phyloP scores from a whole-genome alignment of 2,797 vertebrate species.

The Alca torda region DNA sequence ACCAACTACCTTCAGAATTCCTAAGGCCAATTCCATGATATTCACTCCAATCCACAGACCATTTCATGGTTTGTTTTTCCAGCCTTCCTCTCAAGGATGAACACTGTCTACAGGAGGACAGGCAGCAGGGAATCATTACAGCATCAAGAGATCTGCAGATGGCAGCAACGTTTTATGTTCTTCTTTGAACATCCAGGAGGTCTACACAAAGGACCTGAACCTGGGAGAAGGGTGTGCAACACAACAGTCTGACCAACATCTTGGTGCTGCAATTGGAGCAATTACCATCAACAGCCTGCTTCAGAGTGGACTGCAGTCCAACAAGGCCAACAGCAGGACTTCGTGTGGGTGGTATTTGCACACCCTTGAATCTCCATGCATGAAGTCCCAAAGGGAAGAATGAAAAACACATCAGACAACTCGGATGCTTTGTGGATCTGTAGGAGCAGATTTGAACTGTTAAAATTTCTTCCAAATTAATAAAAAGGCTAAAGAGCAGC shows the following conservation, averaged over 20 bases:
- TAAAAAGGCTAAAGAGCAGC: not conserved
- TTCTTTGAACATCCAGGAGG: not conserved
- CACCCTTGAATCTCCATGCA: not conserved
- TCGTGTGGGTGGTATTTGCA: not conserved
- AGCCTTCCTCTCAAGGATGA: not conserved
- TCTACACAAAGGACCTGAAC: not conserved
- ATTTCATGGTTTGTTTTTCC: not conserved
- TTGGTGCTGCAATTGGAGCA: not conserved
- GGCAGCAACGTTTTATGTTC: slow-evolving; percentile 25
- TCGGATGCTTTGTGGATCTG: not conserved
- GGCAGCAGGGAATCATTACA: not conserved
- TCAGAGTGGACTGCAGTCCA: not conserved
- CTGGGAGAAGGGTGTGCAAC: not conserved
- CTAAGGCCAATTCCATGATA: not conserved
- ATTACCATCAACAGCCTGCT: not conserved
- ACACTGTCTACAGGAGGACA: not conserved
- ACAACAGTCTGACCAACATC: not conserved
- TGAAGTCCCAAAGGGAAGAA: not conserved
- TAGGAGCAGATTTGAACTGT: not conserved
- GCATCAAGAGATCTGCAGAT: slow-evolving; percentile 14
- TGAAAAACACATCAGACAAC: not conserved
- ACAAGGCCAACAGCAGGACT: not conserved
- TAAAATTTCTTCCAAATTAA: not conserved
- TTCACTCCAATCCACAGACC: not conserved
- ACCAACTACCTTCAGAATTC: not conserved